Base-by-base conservation (phyloP, 1,140 invertebrate genomes). In the Ceratina australensis region DNA sequence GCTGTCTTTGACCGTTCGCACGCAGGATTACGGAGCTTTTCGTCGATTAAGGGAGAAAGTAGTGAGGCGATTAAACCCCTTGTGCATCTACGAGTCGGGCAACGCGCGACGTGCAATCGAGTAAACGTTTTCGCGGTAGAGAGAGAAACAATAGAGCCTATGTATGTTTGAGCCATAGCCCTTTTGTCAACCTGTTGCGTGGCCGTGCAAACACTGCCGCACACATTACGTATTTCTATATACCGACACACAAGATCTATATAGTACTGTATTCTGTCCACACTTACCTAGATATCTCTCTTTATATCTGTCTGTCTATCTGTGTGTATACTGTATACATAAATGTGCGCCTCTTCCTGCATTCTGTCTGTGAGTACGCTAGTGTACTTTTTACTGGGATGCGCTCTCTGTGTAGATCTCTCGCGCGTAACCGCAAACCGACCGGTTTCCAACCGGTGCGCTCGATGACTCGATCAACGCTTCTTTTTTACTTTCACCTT, bases 141-240 rank as follows among this genome's bases (percentile, higher is more conserved):
- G 42, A 49, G 47, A 72, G 60, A 72, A 42, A 68, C 22, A 47
- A 82, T 71, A 54, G 33, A 42, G 12, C 61, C 47, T 20, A 54
- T 67, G 16, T 72, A 63, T 56, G 42, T 63, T 61, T 47, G 52
- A 42, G 33, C 33, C n/a, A 54, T 5, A 77, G 54, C 47, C 56
- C 65, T 82, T 79, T 67, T 68, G 59, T 69, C 49, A 72, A 82
- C 64, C 33, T 79, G 75, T 82, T 83, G 69, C 69, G 75, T 54
- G 49, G 60, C 64, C 63, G 22, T 24, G 18, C 66, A 49, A 42
- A 81, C 60, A 68, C 28, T 20, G 20, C 28, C 54, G 52, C 50
- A 54, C 24, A 24, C 50, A 42, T 24, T 28, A 76, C 24, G 61
- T 57, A 68, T 56, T 42, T 54, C 15, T 47, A 28, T 33, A 28